A percentile compares a stretch with the other conserved stretches of the same genome.
These are phyloP conservation scores for Parotocinclus haroldoi DNA, from an alignment of 2,797 vertebrate species.

Conservation along the genomic window DNA sequence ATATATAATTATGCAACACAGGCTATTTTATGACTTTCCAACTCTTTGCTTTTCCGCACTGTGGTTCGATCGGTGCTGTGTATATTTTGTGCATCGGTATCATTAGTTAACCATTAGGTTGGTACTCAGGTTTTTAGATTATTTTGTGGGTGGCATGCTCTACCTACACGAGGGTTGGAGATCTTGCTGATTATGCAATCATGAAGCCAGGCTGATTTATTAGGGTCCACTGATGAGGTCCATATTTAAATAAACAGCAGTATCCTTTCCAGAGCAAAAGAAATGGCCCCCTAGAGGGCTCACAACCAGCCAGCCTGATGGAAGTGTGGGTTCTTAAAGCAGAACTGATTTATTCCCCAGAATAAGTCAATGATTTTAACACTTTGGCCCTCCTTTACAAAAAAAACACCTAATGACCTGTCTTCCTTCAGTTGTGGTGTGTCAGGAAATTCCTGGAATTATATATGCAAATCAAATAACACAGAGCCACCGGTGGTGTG, in stretches of 20 bases:
- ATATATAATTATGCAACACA: not conserved
- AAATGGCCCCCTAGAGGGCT: constrained; percentile 28
- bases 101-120: constrained; percentile 21
- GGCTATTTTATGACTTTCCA: not conserved
- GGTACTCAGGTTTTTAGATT: constrained; percentile 23
- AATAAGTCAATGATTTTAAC: constrained; percentile 62
- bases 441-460: constrained; percentile 23
- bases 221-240: constrained; percentile 47
- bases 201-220: constrained; percentile 64
- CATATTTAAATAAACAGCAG: constrained; percentile 60
- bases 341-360: constrained; percentile 51
- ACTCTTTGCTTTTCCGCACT: constrained; percentile 24
- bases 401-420: constrained; percentile 29
- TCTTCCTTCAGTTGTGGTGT: constrained; percentile 11
- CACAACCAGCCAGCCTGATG: constrained; percentile 19
- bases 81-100: constrained; percentile 8
- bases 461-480: constrained; percentile 43
- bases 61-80: constrained; percentile 33
- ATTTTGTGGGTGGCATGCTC: constrained; percentile 44
- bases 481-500: constrained; percentile 47
- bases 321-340: constrained; percentile 24
- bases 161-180: constrained; percentile 36
- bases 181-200: constrained; percentile 65
- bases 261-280: constrained; percentile 45
- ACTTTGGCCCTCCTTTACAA: constrained; percentile 37